Evolutionary conservation across 2,888 invertebrate species (phyloP).

Genomic region (Monochamus alternatus): DNA sequence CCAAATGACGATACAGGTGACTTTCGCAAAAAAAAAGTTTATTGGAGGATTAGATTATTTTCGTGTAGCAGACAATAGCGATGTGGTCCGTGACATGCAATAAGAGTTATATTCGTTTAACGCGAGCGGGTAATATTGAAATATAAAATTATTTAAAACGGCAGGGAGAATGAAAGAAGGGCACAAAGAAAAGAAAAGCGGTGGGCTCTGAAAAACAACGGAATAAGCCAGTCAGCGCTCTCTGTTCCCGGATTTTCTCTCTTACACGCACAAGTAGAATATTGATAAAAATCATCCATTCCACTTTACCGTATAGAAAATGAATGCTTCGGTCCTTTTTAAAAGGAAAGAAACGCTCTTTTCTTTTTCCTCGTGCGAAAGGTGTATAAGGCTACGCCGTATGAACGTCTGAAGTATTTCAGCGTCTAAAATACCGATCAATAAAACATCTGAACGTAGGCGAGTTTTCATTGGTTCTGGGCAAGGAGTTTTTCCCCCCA

Average conservation of each 20-base stretch:
- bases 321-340: slow-evolving; percentile 58
- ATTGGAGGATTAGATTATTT: no score
- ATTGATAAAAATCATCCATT: slow-evolving; percentile 59
- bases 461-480: slow-evolving; percentile 68
- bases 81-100: background rate
- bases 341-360: slow-evolving; percentile 54
- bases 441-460: slow-evolving; percentile 70
- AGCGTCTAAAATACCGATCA: slow-evolving; percentile 70
- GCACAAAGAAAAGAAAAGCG: slow-evolving; percentile 51
- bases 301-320: slow-evolving; percentile 57
- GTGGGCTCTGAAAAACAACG: slow-evolving; percentile 50
- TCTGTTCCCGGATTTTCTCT: slow-evolving; percentile 31
- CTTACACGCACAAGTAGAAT: slow-evolving; percentile 33
- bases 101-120: slow-evolving; percentile 49
- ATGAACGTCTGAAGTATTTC: slow-evolving; percentile 65
- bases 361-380: slow-evolving; percentile 56
- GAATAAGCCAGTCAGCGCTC: slow-evolving; percentile 32
- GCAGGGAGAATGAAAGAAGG: slow-evolving; percentile 57
- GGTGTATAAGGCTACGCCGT: slow-evolving; percentile 60
- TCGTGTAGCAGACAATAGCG: no score
- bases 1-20: no score
- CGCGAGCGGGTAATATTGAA: slow-evolving; percentile 49
- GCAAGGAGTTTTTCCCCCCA: slow-evolving; percentile 71
- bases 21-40: no score
- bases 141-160: slow-evolving; percentile 57